phyloP scores from a whole-genome alignment of 1,140 invertebrate species.

The Epicauta chinensis region DNA sequence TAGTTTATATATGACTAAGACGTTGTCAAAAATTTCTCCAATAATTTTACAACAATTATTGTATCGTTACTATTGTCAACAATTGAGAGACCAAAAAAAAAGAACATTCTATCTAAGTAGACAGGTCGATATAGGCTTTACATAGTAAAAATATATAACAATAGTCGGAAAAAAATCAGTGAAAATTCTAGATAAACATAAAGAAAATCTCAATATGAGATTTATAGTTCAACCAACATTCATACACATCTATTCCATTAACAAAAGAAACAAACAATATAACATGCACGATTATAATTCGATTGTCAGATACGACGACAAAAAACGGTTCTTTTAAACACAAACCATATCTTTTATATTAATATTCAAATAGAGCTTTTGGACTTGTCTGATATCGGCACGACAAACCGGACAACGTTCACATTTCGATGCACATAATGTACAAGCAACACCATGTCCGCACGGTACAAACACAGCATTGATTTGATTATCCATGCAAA shows the following conservation, averaged over 20 bases:
- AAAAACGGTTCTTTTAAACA: background rate
- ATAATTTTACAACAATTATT: no score
- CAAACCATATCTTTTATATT: constrained; percentile 9
- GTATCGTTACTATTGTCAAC: no score
- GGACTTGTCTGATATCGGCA: constrained; percentile 62
- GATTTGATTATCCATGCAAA: constrained; percentile 75
- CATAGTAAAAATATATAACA: no score
- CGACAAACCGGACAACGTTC: constrained; percentile 72
- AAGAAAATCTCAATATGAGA: constrained; percentile 11
- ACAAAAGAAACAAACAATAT: background rate
- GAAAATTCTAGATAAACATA: no score
- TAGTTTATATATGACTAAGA: no score
- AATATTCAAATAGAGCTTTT: constrained; percentile 62
- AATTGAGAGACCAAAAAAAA: no score
- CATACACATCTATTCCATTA: background rate
- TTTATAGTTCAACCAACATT: background rate
- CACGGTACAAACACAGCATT: constrained; percentile 79
- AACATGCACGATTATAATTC: background rate
- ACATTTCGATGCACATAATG: constrained; percentile 63
- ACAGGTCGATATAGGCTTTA: no score
- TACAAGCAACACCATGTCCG: constrained; percentile 72
- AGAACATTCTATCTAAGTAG: no score
- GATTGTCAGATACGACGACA: background rate
- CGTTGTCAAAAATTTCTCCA: no score
- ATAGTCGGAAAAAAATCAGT: no score